These are phyloP conservation scores for Drosophila limbata DNA, from an alignment of 2,888 invertebrate species.

Conservation along the genomic window DNA sequence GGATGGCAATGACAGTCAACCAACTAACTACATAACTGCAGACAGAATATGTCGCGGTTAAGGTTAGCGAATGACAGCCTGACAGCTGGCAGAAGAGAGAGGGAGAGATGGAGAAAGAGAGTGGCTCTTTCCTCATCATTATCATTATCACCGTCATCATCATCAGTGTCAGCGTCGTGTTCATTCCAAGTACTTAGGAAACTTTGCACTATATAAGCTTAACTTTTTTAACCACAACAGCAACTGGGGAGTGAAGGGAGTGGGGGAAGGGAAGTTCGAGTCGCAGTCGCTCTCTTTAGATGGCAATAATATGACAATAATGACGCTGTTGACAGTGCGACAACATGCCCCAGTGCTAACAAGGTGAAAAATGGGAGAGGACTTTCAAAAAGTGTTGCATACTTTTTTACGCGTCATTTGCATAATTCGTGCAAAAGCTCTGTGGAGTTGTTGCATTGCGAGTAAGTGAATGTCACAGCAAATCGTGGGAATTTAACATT, in stretches of 20 bases:
- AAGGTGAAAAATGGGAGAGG: constrained; percentile 3
- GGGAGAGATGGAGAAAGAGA: background rate
- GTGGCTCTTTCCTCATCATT: constrained; percentile 7
- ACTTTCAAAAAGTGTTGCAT: constrained; percentile 46
- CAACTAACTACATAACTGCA: constrained; percentile 71
- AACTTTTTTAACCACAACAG: constrained; percentile 60
- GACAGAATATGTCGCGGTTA: constrained; percentile 73
- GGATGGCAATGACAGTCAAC: constrained; percentile 30
- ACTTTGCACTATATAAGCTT: constrained; percentile 68
- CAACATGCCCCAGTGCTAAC: constrained; percentile 27
- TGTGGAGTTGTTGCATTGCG: background rate
- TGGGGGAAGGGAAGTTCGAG: background rate
- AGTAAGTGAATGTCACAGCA: background rate
- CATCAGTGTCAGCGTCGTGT: constrained; percentile 53
- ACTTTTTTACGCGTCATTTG: constrained; percentile 49
- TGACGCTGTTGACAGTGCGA: constrained; percentile 66
- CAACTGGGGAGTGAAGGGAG: background rate
- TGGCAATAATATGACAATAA: constrained; percentile 74
- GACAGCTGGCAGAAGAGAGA: constrained; percentile 29
- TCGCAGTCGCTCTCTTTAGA: constrained; percentile 20
- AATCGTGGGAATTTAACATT: constrained; percentile 28
- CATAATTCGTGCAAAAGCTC: constrained; percentile 38
- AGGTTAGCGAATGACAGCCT: constrained; percentile 74
- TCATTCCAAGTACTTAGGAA: constrained; percentile 68
- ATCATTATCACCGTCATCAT: constrained; percentile 28